Base-by-base conservation (phyloP, 2,797 vertebrate genomes). In the Erethizon dorsatum region DNA sequence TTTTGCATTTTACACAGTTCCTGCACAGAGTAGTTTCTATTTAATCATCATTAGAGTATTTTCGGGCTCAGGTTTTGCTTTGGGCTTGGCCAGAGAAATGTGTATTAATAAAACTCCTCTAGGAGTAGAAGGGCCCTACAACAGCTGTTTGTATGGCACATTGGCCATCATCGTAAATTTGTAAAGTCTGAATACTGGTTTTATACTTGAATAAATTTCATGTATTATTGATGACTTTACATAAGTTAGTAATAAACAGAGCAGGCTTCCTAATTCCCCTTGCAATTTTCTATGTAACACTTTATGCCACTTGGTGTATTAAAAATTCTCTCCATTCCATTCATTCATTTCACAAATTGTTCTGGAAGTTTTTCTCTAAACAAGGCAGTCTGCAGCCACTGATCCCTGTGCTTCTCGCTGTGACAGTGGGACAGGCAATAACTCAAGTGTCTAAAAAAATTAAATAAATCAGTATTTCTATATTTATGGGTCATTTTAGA, bases 11-110 rank as follows among this genome's bases (percentile, higher is more conserved):
- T 83, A 22, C 47, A 22, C 75, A 54, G 17, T 47, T 63, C 33
- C 75, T 88, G 1, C 57, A 17, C 18, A 61, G 56, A 83, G 14
- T 24, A 22, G 22, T 18, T 82, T 57, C 37, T 14, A 61, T 57
- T 57, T 90, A 28, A 91, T 85, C 83, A n/a, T 83, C 73, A 37
- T 79, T 54, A 91, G 71, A 69, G 91, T 47, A 67, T 87, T 84
- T 93, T 84, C 24, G 52, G 54, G 26, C 71, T 91, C 50, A 31
- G 52, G 45, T 77, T 94, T 88, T 87, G 31, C 86, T 87, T 73
- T 79, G 79, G 90, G 33, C 13, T 14, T 88, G 79, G 28, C 50
- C 52, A 31, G 33, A 95, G 77, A 82, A 91, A 50, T 52, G 3
- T 65, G 82, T 4, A 17, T 54, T 56, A 84, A 6, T 57, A 59